phyloP scores from a whole-genome alignment of 2,888 invertebrate genomes.

The Andricus quercusramuli region DNA sequence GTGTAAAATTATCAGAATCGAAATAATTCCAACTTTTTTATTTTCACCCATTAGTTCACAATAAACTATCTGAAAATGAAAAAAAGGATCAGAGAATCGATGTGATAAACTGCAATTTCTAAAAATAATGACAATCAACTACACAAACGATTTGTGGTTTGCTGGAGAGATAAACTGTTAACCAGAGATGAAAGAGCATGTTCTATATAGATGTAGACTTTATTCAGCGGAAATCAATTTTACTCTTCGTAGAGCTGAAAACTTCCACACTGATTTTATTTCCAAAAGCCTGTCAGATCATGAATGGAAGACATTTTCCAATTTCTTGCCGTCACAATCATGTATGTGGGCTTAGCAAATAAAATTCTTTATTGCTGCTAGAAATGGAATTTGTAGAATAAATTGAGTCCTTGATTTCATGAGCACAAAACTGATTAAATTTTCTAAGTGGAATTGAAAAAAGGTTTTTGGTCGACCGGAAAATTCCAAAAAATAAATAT shows the following conservation, averaged over 20 bases:
- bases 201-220: constrained; percentile 25
- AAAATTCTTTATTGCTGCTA: constrained; percentile 40
- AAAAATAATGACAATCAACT: constrained; percentile 10
- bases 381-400: constrained; percentile 29
- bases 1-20: no score
- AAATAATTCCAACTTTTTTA: no score
- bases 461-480: no score
- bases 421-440: background rate
- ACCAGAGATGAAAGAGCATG: constrained; percentile 32
- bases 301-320: constrained; percentile 36
- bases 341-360: constrained; percentile 38
- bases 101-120: background rate
- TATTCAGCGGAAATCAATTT: constrained; percentile 39
- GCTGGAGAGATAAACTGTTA: constrained; percentile 24
- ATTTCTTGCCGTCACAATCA: constrained; percentile 39
- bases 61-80: background rate
- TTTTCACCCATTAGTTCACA: background rate
- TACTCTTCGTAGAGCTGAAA: constrained; percentile 39
- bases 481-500: no score
- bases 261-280: constrained; percentile 33
- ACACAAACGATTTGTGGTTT: constrained; percentile 15
- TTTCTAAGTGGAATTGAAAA: no score
- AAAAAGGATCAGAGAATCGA: background rate
- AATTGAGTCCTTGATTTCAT: constrained; percentile 25
- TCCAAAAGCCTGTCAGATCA: constrained; percentile 38